These are phyloP conservation scores for Erebia aethiops DNA, from an alignment of 2,888 invertebrate genomes.

Conservation along the genomic window DNA sequence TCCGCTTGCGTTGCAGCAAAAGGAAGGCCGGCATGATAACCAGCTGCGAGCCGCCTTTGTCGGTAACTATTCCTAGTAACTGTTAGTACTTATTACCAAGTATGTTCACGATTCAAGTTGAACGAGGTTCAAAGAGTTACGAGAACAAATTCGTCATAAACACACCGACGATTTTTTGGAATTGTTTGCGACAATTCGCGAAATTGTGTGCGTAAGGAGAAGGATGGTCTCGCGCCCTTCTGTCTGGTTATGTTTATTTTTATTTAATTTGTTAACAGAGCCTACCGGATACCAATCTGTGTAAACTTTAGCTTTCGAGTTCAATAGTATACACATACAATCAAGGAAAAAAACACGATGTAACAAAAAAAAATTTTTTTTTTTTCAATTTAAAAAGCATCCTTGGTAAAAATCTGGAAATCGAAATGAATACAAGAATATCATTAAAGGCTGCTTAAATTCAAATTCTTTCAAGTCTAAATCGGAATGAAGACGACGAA, in stretches of 20 bases:
- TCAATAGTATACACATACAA: too few species aligned
- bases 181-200: slow-evolving; percentile 27
- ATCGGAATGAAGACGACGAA: too few species aligned
- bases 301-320: too few species aligned
- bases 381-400: too few species aligned
- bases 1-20: not conserved
- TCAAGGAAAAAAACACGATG: not conserved
- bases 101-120: slow-evolving; percentile 28
- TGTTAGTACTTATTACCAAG: slow-evolving; percentile 10
- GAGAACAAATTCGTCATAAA: slow-evolving; percentile 34
- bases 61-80: slow-evolving; percentile 28
- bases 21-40: slow-evolving; percentile 10
- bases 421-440: too few species aligned
- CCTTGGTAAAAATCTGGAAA: too few species aligned
- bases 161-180: slow-evolving; percentile 27
- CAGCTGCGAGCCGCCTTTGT: slow-evolving; percentile 23
- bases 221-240: slow-evolving; percentile 27
- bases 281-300: too few species aligned
- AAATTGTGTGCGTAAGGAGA: slow-evolving; percentile 23
- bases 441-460: too few species aligned
- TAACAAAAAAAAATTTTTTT: not conserved
- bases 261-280: not conserved
- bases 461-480: too few species aligned
- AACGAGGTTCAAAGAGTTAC: slow-evolving; percentile 21
- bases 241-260: not conserved